Conservation (phyloP, 2,888 invertebrate genomes). For the Biston stratarius region DNA sequence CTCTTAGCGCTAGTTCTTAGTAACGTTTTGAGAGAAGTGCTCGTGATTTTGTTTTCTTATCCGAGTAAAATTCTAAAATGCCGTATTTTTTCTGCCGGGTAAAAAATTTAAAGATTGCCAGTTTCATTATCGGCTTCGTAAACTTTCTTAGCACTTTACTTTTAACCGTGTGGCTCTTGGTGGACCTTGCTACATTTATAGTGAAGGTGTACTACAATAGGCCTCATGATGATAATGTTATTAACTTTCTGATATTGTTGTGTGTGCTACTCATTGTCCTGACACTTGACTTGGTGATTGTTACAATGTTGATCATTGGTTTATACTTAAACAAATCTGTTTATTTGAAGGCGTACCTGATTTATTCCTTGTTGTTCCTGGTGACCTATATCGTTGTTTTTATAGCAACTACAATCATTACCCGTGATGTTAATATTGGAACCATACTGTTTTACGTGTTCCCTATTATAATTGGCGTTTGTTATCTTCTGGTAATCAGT, state of each 20-base stretch:
- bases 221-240: too few species aligned
- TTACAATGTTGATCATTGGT: not conserved
- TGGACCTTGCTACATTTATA: too few species aligned
- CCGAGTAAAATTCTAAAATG: not conserved
- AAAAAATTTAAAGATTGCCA: not conserved
- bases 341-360: not conserved
- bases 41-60: not conserved
- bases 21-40: not conserved
- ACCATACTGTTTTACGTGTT: not conserved
- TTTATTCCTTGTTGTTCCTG: not conserved
- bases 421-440: not conserved
- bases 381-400: not conserved
- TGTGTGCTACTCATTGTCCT: not conserved
- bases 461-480: not conserved
- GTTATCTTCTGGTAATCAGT: not conserved
- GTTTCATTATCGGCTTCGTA: not conserved
- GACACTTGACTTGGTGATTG: not conserved
- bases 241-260: not conserved
- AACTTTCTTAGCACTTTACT: not conserved
- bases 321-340: not conserved
- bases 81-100: not conserved
- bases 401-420: not conserved
- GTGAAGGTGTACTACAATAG: too few species aligned
- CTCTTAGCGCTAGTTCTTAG: not conserved
- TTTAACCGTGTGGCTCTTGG: not conserved